Evolutionary conservation across 2,113 vertebrate species (phyloP).

Genomic region (Cebidichthys violaceus): DNA sequence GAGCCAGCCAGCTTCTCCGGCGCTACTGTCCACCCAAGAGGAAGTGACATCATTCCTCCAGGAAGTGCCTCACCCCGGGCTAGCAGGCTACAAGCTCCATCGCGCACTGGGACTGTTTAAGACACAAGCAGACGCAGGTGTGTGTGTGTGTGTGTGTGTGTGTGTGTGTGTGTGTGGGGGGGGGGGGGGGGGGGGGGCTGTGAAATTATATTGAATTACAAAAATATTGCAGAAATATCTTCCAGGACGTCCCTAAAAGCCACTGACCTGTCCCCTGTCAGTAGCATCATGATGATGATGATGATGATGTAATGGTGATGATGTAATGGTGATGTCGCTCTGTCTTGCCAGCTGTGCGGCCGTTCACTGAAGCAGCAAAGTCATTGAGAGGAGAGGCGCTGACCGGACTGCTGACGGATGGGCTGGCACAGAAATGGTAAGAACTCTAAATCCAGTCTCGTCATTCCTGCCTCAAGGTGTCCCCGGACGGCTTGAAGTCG

Average conservation of each 20-base stretch:
- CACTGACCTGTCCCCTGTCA: neutral
- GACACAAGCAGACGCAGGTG: slow-evolving; percentile 81
- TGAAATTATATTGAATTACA: neutral
- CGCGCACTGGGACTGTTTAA: slow-evolving; percentile 88
- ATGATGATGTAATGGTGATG: neutral
- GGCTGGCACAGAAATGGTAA: slow-evolving; percentile 82
- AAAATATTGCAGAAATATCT: neutral
- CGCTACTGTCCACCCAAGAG: slow-evolving; percentile 80
- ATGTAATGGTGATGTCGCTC: neutral
- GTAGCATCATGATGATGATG: neutral
- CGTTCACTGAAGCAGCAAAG: slow-evolving; percentile 86
- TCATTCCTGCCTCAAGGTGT: slow-evolving; percentile 15
- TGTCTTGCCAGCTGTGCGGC: slow-evolving; percentile 75
- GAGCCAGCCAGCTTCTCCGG: slow-evolving; percentile 67
- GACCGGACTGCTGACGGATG: slow-evolving; percentile 86
- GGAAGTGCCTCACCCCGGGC: slow-evolving; percentile 77
- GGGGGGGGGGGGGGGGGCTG: slow-evolving; percentile 3
- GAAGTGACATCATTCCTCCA: slow-evolving; percentile 89
- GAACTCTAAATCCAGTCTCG: neutral
- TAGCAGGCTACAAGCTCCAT: slow-evolving; percentile 63
- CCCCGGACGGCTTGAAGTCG: neutral
- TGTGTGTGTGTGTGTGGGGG: too few species aligned
- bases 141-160: too few species aligned
- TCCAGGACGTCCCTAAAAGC: too few species aligned
- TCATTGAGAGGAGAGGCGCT: slow-evolving; percentile 84